Percentiles rank a stretch among this genome's conserved stretches.
phyloP scores from a whole-genome alignment of 2,888 invertebrate genomes.

The Lypha dubia region DNA sequence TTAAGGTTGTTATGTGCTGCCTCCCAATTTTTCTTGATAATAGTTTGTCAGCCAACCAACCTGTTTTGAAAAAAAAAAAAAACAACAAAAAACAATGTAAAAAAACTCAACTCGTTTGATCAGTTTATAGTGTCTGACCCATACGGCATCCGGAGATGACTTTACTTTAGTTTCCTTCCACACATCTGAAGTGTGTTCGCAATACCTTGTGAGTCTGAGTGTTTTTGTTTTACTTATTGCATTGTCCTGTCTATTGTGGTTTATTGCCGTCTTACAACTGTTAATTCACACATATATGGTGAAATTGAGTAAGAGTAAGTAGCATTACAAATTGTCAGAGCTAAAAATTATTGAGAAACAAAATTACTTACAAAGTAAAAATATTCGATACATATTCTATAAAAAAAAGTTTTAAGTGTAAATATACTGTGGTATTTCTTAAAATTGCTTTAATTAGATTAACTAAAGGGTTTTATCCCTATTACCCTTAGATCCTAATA shows the following conservation, averaged over 20 bases:
- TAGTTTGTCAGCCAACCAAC: slow-evolving; percentile 64
- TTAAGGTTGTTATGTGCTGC: slow-evolving; percentile 64
- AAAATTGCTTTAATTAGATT: too few relatives aligned
- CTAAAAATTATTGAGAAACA: slow-evolving; percentile 5
- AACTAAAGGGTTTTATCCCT: too few relatives aligned
- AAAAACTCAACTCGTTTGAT: slow-evolving; percentile 58
- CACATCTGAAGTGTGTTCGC: neutral
- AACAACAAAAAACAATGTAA: neutral
- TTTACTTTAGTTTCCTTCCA: slow-evolving; percentile 53
- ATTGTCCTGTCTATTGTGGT: slow-evolving; percentile 63
- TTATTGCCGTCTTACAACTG: slow-evolving; percentile 64
- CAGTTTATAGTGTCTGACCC: slow-evolving; percentile 71
- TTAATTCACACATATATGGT: slow-evolving; percentile 56
- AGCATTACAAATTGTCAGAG: slow-evolving; percentile 10
- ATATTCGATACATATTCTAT: neutral
- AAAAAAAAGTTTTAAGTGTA: too few relatives aligned
- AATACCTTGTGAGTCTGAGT: neutral
- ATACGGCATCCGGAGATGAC: slow-evolving; percentile 58
- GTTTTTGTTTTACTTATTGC: neutral
- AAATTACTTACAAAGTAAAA: neutral
- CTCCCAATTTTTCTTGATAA: slow-evolving; percentile 66
- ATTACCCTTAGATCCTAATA: too few relatives aligned
- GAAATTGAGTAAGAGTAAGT: slow-evolving; percentile 9
- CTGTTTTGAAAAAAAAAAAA: neutral
- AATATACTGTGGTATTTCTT: too few relatives aligned